These are phyloP conservation scores for Atherix ibis DNA, from an alignment of 2,888 invertebrate species.

Conservation along the genomic window DNA sequence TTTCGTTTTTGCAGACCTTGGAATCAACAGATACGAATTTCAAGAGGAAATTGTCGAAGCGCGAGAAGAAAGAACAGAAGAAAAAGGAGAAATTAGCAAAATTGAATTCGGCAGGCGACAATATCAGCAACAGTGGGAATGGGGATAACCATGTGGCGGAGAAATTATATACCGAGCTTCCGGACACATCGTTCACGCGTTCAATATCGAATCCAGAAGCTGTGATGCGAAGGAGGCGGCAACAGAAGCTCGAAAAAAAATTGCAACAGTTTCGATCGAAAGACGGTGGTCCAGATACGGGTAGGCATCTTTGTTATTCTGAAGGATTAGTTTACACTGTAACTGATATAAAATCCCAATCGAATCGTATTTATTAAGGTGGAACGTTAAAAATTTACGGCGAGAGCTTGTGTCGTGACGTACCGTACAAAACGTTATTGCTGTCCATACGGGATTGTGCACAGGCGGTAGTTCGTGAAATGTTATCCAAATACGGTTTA, in stretches of 20 bases:
- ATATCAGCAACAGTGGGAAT: constrained; percentile 30
- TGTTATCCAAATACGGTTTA: constrained; percentile 92
- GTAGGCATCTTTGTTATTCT: constrained; percentile 24
- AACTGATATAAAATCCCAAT: too few relatives aligned
- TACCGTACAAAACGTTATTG: constrained; percentile 94
- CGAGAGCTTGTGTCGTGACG: constrained; percentile 86
- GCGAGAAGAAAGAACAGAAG: constrained; percentile 95
- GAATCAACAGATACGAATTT: constrained; percentile 68
- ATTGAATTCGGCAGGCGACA: constrained; percentile 43
- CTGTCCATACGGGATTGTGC: constrained; percentile 88
- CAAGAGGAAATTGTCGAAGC: constrained; percentile 85
- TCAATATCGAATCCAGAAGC: constrained; percentile 99
- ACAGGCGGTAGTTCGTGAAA: constrained; percentile 83
- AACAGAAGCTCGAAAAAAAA: constrained; percentile 92
- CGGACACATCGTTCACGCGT: constrained; percentile 95
- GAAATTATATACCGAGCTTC: constrained; percentile 88
- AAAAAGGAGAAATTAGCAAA: constrained; percentile 80
- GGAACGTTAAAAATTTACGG: constrained; percentile 92
- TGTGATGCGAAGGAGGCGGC: constrained; percentile 91
- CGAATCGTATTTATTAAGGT: constrained; percentile 43
- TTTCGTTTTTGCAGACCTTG: constrained; percentile 36
- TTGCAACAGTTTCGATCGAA: constrained; percentile 89
- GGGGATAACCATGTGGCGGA: constrained; percentile 65
- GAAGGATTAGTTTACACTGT: too few relatives aligned
- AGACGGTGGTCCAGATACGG: constrained; percentile 89